Base-by-base conservation (phyloP, 2,888 invertebrate genomes). In the Molanna angustata region DNA sequence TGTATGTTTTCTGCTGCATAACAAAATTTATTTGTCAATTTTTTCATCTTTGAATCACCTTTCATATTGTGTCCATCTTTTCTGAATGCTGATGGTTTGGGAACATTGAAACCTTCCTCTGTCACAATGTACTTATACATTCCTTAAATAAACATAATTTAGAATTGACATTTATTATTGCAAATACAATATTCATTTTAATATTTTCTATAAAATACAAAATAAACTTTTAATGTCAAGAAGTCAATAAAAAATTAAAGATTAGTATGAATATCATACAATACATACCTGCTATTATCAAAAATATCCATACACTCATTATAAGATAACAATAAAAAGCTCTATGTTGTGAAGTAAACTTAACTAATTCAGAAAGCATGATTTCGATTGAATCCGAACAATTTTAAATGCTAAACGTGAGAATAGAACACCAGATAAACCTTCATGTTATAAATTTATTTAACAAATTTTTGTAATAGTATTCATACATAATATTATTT, bases 271-370 rank as follows among this genome's bases (percentile, higher is more conserved):
- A n/a, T 11, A 27, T 27, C 6, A 35, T 11, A 40, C 17, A 4
- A 33, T 3, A 20, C 37, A 37, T 16, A 85, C 86, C 88, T 62
- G 86, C 86, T 58, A 90, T 83, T 19, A 90, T 73, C 51, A 89
- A 76, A 67, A 88, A 83, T 66, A 90, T 89, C 90, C 90, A 90
- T 60, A 90, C 67, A 69, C 84, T 88, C 73, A 90, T 82, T 52
- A 90, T 80, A 62, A 90, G 73, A 66, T 90, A 90, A 72, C 90
- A 90, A 66, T 90, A 89, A 65, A 90, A 79, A 21, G 90, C 88
- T 64, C 87, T 80, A 66, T 87, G 88, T 65, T 89, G 88, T 62
- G 80, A 76, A 4, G 76, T 70, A 65, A 74, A 74, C 67, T 74
- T 76, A 72, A 75, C 73, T 57, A 70, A 72, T 68, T 70, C 70